Base-by-base conservation (phyloP, 1,140 invertebrate genomes). In the Phymorhynchus buccinoides region DNA sequence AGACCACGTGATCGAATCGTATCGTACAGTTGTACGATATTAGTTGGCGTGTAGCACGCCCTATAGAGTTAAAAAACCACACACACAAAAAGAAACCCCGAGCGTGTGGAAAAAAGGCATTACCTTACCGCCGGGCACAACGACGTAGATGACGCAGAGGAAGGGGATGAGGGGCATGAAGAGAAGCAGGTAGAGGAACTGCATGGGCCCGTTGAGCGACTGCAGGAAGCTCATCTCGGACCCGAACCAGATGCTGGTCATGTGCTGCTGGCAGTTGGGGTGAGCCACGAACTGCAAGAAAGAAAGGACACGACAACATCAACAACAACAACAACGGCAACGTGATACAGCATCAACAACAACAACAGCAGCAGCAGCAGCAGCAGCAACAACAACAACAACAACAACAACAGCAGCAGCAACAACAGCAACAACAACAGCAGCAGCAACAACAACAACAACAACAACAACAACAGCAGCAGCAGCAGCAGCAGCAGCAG, bases 161-260 rank as follows among this genome's bases (percentile, higher is more conserved):
- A 99, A 95, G 22, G 98, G 98, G 94, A 99, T 99, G 89, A 98
- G 95, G 62, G 99, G 99, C 89, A 99, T 95, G 83, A 97, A 95
- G n/a, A 97, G 97, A 89, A 99, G 97, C 85, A 97, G 95, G 83
- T 98, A 96, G 88, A 98, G n/a, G 14, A 93, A 88, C 88, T 94
- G 93, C 86, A 98, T 95, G 3, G 97, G 94, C 80, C 88, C 90
- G 96, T 98, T 98, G 93, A 99, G 98, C 94, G 98, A 97, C 87
- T 98, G 95, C 9, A 98, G 95, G 93, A 99, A 99, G 0, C 98
- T 98, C 12, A 98, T 98, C 85, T 99, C 95, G 42, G 97, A 97
- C 92, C 99, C 98, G 94, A 99, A 99, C 98, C 98, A 99, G 89
- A 99, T 98, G 88, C 97, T 98, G 6, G 98, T 98, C 90, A 99